phyloP scores from a whole-genome alignment of 2,113 vertebrate species.

The Salvelinus fontinalis region DNA sequence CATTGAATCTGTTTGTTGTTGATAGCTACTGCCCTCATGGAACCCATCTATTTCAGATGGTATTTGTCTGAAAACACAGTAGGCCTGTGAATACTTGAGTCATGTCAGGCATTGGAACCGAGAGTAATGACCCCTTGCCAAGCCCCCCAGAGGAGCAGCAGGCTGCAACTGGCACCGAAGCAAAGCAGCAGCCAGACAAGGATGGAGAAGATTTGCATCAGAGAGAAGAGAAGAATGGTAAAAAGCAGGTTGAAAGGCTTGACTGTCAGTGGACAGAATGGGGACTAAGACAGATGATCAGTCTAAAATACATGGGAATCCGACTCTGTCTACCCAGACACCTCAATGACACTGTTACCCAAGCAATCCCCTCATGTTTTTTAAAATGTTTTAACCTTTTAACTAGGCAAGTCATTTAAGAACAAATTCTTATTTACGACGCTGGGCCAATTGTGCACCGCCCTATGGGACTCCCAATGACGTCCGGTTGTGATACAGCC shows the following conservation, averaged over 20 bases:
- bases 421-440: too few species aligned
- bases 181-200: neutral
- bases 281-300: neutral
- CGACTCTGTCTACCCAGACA: conserved; percentile 72
- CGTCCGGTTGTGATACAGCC: too few species aligned
- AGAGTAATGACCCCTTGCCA: neutral
- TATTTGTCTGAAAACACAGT: neutral
- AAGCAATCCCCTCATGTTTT: conserved; percentile 20
- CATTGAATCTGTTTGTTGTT: too few species aligned
- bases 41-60: neutral
- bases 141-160: neutral
- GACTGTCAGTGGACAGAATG: neutral
- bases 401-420: too few species aligned
- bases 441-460: too few species aligned
- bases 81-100: neutral
- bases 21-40: too few species aligned
- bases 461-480: too few species aligned
- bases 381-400: too few species aligned
- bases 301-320: neutral
- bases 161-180: neutral
- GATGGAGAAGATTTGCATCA: conserved; percentile 15
- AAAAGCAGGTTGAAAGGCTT: neutral
- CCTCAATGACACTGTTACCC: conserved; percentile 64
- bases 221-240: neutral
- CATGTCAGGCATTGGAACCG: conserved; percentile 29